These are phyloP conservation scores for Vulpes vulpes DNA, from an alignment of 2,113 vertebrate species.

Conservation along the genomic window DNA sequence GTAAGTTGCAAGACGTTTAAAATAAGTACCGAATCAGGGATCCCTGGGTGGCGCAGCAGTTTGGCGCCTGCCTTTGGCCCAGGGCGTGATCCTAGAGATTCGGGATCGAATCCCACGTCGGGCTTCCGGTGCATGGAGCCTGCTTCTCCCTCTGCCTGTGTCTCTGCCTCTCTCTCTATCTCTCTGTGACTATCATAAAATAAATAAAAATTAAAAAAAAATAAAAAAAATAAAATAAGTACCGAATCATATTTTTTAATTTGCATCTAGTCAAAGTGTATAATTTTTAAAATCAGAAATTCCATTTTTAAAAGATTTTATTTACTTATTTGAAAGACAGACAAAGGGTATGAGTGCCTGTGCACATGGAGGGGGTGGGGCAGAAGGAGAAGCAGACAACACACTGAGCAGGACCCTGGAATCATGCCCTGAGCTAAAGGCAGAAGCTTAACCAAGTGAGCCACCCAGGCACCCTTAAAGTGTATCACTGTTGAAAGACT, in stretches of 20 bases:
- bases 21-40: rapidly evolving
- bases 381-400: background rate
- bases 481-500: background rate
- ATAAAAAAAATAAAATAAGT: background rate
- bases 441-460: background rate
- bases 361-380: background rate
- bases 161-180: no score
- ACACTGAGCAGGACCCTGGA: background rate
- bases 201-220: no score
- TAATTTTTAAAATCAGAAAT: background rate
- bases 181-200: no score
- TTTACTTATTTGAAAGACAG: background rate
- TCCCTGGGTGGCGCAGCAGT: no score
- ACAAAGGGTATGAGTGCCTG: no score
- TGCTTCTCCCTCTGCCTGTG: no score
- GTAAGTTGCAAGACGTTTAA: background rate
- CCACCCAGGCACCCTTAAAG: background rate
- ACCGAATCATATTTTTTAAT: background rate
- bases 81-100: no score
- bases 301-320: background rate
- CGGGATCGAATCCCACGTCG: no score
- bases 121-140: no score
- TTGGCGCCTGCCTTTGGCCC: no score
- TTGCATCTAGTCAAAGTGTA: background rate
- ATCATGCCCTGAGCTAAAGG: background rate